phyloP scores from a whole-genome alignment of 2,113 vertebrate genomes.

The Notechis scutatus region DNA sequence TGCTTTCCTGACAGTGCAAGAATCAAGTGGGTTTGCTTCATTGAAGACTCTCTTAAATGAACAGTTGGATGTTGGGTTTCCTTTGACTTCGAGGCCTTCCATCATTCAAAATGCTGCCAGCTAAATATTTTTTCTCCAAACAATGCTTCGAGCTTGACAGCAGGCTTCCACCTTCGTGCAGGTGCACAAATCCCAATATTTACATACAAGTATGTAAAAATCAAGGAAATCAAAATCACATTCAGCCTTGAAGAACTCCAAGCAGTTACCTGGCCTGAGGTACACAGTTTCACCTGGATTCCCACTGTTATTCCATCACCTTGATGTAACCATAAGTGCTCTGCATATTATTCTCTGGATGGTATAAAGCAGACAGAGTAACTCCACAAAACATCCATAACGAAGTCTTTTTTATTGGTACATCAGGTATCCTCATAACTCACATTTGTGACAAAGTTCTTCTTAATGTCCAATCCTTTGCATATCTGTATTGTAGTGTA shows the following conservation, averaged over 20 bases:
- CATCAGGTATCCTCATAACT: too few relatives aligned
- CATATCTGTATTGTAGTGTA: too few relatives aligned
- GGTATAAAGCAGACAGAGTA: too few relatives aligned
- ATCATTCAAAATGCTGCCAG: not conserved
- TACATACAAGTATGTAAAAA: not conserved
- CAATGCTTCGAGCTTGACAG: not conserved
- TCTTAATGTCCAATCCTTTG: too few relatives aligned
- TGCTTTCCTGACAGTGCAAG: not conserved
- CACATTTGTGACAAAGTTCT: too few relatives aligned
- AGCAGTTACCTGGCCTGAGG: slow-evolving; percentile 4
- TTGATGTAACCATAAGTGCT: not conserved
- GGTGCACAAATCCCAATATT: not conserved
- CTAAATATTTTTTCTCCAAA: not conserved
- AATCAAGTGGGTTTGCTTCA: not conserved
- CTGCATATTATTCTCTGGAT: too few relatives aligned
- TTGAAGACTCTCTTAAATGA: not conserved
- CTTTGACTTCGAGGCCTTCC: not conserved
- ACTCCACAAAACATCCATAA: too few relatives aligned
- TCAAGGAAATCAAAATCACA: not conserved
- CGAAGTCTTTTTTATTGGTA: too few relatives aligned
- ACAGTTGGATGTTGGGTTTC: not conserved
- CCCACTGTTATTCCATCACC: not conserved
- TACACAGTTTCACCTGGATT: not conserved
- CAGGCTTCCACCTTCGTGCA: not conserved
- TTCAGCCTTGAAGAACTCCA: not conserved